A percentile compares a stretch with the other conserved stretches of the same genome.
Evolutionary conservation across 2,113 vertebrate genomes (phyloP).

Genomic region (Chaetops frenatus): DNA sequence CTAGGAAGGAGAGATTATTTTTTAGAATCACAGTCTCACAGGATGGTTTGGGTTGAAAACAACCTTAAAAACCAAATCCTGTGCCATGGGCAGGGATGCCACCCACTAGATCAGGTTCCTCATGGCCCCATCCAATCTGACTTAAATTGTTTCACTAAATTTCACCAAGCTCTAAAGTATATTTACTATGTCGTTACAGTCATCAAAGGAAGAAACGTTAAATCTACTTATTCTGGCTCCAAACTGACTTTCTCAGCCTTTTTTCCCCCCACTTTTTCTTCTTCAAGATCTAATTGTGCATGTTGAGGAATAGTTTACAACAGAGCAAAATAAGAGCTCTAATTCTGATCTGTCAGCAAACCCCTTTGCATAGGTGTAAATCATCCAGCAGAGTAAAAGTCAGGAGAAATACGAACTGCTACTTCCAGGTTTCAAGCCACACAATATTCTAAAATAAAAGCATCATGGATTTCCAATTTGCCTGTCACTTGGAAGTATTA

Average conservation of each 20-base stretch:
- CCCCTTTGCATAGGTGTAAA: background rate
- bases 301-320: background rate
- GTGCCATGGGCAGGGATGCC: background rate
- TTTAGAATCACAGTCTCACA: background rate
- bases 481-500: constrained; percentile 11
- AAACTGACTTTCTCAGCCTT: background rate
- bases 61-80: background rate
- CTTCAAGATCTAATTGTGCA: background rate
- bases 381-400: background rate
- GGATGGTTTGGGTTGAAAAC: background rate
- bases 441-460: constrained; percentile 25
- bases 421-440: background rate
- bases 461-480: constrained; percentile 33
- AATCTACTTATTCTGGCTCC: background rate
- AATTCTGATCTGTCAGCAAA: constrained; percentile 18
- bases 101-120: background rate
- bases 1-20: background rate
- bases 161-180: background rate
- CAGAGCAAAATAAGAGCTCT: background rate
- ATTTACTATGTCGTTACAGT: background rate
- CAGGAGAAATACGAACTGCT: background rate
- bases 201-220: background rate
- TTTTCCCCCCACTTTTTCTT: background rate
- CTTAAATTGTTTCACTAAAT: background rate
- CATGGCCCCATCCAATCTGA: background rate